A percentile compares a stretch with the other conserved stretches of the same genome.
phyloP scores from a whole-genome alignment of 2,797 vertebrate genomes.

The Acipenser ruthenus region DNA sequence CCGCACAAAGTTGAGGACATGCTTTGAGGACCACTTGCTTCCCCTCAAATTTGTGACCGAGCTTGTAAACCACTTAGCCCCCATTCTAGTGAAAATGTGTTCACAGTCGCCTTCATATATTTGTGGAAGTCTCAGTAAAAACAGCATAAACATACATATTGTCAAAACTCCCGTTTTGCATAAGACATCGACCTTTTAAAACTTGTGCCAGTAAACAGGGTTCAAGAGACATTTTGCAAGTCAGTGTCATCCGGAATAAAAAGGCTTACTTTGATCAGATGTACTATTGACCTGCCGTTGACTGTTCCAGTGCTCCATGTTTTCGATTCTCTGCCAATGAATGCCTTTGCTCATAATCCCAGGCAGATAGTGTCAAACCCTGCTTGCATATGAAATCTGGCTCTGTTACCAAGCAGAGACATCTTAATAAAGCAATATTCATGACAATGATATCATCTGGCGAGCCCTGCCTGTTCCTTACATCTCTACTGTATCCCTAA shows the following conservation, averaged over 20 bases:
- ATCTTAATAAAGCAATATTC: constrained; percentile 28
- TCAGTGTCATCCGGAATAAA: constrained; percentile 2
- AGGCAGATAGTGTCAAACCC: constrained; percentile 23
- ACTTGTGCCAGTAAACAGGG: too few relatives aligned
- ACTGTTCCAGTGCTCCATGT: background rate
- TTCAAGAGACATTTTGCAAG: constrained; percentile 1
- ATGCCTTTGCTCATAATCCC: constrained; percentile 6
- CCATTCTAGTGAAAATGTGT: too few relatives aligned
- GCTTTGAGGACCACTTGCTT: too few relatives aligned
- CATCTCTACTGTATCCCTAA: constrained; percentile 28
- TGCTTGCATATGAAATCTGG: constrained; percentile 25
- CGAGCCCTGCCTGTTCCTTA: constrained; percentile 23
- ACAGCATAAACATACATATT: too few relatives aligned
- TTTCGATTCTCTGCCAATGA: too few relatives aligned
- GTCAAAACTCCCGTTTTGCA: too few relatives aligned
- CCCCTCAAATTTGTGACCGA: too few relatives aligned
- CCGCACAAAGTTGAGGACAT: too few relatives aligned
- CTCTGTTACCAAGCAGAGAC: constrained; percentile 19
- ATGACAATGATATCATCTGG: constrained; percentile 26
- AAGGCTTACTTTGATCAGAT: constrained; percentile 5
- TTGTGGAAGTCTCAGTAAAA: too few relatives aligned
- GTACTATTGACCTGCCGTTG: background rate
- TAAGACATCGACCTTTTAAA: too few relatives aligned
- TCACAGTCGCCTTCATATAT: too few relatives aligned
- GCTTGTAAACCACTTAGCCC: too few relatives aligned